These are phyloP conservation scores for Pseudocheirus occidentalis DNA, from an alignment of 2,797 vertebrate genomes.

Conservation along the genomic window DNA sequence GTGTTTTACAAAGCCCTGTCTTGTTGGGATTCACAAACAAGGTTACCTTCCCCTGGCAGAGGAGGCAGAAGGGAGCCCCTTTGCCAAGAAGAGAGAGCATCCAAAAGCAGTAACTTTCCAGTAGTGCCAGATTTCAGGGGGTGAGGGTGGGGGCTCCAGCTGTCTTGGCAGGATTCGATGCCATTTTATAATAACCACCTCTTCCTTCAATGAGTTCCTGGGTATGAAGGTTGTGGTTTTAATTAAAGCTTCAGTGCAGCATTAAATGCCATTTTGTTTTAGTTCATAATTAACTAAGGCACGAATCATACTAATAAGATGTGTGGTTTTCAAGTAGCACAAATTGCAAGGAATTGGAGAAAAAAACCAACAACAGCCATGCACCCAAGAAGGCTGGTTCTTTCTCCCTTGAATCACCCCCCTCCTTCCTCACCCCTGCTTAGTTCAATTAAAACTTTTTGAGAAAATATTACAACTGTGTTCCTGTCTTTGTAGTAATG, in stretches of 20 bases:
- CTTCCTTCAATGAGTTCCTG: conserved; percentile 64
- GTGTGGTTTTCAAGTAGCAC: conserved; percentile 58
- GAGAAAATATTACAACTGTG: conserved; percentile 42
- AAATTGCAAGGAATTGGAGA: conserved; percentile 61
- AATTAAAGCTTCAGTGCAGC: conserved; percentile 76
- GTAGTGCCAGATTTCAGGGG: conserved; percentile 11
- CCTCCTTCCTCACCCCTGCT: conserved; percentile 40
- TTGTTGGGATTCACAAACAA: background rate
- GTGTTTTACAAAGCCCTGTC: background rate
- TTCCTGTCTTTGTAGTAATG: conserved; percentile 55
- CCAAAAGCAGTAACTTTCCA: background rate
- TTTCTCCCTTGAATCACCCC: background rate
- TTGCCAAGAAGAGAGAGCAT: conserved; percentile 28
- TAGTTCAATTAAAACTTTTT: conserved; percentile 77
- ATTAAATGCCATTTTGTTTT: conserved; percentile 77
- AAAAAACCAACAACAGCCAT: conserved; percentile 46
- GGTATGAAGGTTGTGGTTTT: conserved; percentile 75
- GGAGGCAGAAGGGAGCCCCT: background rate
- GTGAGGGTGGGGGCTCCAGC: background rate
- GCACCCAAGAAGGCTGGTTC: background rate
- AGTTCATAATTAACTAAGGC: conserved; percentile 71
- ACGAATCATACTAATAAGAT: conserved; percentile 37
- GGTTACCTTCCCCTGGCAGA: background rate
- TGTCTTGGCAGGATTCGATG: conserved; percentile 15
- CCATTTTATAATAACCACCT: conserved; percentile 40